Evolutionary conservation across 2,797 vertebrate species (phyloP).

Genomic region (Myioborus miniatus): DNA sequence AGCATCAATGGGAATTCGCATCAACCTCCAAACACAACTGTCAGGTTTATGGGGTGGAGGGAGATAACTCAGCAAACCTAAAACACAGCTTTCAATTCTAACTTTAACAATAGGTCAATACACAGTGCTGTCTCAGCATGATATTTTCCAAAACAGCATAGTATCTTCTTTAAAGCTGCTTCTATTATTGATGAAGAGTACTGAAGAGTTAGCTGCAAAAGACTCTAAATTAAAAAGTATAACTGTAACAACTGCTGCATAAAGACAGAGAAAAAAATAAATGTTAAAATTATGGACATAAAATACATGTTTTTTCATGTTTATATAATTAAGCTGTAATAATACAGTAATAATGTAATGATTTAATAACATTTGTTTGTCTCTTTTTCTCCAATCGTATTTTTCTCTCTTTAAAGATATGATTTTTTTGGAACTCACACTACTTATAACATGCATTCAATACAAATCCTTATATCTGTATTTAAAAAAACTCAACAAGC

Average conservation of each 20-base stretch:
- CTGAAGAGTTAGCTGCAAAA: background rate
- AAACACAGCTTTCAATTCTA: background rate
- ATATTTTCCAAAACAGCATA: background rate
- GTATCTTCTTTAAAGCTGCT: background rate
- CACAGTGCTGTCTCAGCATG: background rate
- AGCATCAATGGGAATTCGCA: background rate
- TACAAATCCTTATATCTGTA: background rate
- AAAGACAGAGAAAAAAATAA: background rate
- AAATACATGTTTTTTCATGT: background rate
- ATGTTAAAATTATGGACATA: background rate
- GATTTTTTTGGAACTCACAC: background rate
- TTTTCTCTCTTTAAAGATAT: background rate
- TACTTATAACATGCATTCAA: background rate
- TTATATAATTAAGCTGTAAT: background rate
- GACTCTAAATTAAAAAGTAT: background rate
- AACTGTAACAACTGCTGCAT: background rate
- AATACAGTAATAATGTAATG: no score
- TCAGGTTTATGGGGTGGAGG: background rate
- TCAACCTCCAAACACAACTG: background rate
- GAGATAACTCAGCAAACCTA: background rate
- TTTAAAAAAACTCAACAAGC: background rate
- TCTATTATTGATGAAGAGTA: background rate
- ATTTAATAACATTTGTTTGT: background rate
- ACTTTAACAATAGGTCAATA: background rate
- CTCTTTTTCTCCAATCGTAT: background rate